Evolutionary conservation across 1,140 invertebrate genomes (phyloP).

Genomic region (Batillaria attramentaria): DNA sequence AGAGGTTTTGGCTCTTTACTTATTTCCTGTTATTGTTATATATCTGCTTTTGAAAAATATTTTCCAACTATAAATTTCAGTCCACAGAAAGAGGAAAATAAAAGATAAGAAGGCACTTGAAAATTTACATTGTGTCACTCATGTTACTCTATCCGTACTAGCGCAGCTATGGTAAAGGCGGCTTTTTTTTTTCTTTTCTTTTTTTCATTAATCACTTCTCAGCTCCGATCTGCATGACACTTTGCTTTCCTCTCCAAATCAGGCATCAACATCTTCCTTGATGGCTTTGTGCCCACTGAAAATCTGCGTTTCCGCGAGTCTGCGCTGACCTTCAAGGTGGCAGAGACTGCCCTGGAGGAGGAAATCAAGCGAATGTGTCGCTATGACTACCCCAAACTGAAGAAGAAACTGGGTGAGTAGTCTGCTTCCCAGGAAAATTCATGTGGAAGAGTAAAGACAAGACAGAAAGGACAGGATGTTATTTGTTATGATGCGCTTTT

Average conservation of each 20-base stretch:
- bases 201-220: not conserved
- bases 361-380: constrained; percentile 97
- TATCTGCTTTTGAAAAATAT: no score
- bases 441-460: no score
- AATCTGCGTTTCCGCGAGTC: constrained; percentile 98
- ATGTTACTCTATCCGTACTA: not conserved
- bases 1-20: no score
- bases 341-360: constrained; percentile 97
- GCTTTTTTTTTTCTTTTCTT: not conserved
- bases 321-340: constrained; percentile 97
- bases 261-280: constrained; percentile 99
- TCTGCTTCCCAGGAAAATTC: constrained; percentile 82
- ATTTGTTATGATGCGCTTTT: no score
- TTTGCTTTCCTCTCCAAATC: constrained; percentile 40
- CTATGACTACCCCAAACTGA: constrained; percentile 92
- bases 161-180: no score
- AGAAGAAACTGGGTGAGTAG: constrained; percentile 77
- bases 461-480: no score
- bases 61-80: no score
- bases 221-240: no score
- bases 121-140: not conserved
- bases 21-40: constrained; percentile 1
- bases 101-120: not conserved
- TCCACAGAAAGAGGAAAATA: no score
- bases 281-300: constrained; percentile 99